These are phyloP conservation scores for Saccostrea echinata DNA, from an alignment of 1,140 invertebrate species.

Conservation along the genomic window DNA sequence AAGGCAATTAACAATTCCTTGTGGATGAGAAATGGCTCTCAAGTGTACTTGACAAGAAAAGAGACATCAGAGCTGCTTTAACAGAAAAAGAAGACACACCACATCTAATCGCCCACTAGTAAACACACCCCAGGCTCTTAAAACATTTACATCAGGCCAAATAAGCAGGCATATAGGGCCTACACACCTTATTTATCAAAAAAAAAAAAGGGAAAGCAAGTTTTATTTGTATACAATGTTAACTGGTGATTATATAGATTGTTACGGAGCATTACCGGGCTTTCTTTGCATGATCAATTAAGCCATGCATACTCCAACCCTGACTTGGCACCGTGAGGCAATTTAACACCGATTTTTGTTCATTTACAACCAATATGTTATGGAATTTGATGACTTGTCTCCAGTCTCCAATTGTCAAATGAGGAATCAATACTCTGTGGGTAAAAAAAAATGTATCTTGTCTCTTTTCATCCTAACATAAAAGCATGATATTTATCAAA, in stretches of 20 bases:
- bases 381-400: background rate
- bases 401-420: background rate
- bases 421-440: background rate
- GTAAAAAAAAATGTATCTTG: background rate
- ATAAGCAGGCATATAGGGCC: no score
- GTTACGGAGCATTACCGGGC: no score
- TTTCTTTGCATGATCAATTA: background rate
- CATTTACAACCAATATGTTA: slow-evolving; percentile 18
- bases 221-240: no score
- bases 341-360: background rate
- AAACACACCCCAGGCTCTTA: no score
- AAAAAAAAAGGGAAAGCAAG: no score
- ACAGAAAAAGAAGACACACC: background rate
- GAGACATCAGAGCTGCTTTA: background rate
- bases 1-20: slow-evolving; percentile 6
- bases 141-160: no score
- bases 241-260: no score
- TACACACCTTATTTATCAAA: no score
- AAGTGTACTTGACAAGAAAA: slow-evolving; percentile 27
- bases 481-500: no score
- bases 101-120: no score
- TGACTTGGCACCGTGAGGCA: no score
- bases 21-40: background rate
- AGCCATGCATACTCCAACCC: background rate
- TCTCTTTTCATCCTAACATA: background rate